Base-by-base conservation (phyloP, 2,888 invertebrate species). In the Ornithoptera priamus region DNA sequence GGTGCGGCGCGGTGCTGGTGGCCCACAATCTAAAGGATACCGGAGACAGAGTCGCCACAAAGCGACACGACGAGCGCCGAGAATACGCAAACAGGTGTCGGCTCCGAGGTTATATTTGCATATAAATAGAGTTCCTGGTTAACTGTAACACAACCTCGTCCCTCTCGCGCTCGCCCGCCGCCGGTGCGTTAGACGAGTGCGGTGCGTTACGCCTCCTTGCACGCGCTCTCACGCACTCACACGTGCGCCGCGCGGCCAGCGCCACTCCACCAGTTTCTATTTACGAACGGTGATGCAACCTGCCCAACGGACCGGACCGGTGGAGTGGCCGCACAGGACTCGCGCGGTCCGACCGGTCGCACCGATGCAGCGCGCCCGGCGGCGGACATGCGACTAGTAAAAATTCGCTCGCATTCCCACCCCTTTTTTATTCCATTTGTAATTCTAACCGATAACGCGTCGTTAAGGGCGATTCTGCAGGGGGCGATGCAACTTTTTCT, bases 51-150 rank as follows among this genome's bases (percentile, higher is more conserved):
- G 86, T 85, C 83, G 85, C 88, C 87, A 85, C 89, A 87, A 86
- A 85, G 86, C 88, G 85, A 83, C 81, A 84, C 83, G 81, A 81
- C 82, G 85, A 87, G 82, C 83, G 89, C 80, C 79, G 86, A 89
- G 92, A 92, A 92, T 92, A 92, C 92, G 90, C 92, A 92, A 92
- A 92, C 92, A 92, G 92, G 92, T 92, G 92, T 92, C 89, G 92
- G 85, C 89, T 89, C 83, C 86, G 91, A 90, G 89, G 91, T 86
- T 91, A 89, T 92, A 92, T 92, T 92, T 92, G 92, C 92, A 92
- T 92, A 92, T 92, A 92, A 92, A 92, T 92, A 92, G 92, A 92
- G 92, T 92, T 91, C 92, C 92, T 91, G 91, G 91, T 91, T 92
- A 92, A 92, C 92, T 92, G 92, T 92, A 92, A 86, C 91, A 88